phyloP scores from a whole-genome alignment of 2,797 vertebrate genomes.

The Rhabdomys pumilio region DNA sequence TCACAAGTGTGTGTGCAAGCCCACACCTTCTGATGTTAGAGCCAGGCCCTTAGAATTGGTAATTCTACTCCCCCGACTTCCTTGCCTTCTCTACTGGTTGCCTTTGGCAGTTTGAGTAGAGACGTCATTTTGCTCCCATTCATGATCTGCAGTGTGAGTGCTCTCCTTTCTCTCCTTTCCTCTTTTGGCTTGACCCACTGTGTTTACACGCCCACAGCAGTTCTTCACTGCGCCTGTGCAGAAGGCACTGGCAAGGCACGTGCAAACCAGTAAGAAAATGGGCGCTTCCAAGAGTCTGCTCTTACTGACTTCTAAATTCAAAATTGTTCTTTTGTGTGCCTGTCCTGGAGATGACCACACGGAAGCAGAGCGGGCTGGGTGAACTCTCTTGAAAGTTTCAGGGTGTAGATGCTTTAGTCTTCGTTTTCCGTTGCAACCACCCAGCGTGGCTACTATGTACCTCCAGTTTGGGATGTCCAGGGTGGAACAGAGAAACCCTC shows the following conservation, averaged over 20 bases:
- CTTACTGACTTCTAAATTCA: background rate
- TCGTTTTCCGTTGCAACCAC: background rate
- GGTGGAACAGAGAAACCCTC: background rate
- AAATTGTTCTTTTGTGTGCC: background rate
- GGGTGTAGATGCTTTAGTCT: background rate
- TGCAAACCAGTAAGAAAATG: conserved; percentile 92
- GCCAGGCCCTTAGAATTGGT: background rate
- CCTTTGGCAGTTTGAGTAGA: background rate
- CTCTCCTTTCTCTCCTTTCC: background rate
- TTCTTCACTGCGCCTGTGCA: conserved; percentile 88
- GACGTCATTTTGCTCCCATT: background rate
- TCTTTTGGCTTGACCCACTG: background rate
- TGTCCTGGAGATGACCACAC: background rate
- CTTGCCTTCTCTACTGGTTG: background rate
- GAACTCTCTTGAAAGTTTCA: background rate
- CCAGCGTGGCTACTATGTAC: background rate
- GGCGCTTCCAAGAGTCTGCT: background rate
- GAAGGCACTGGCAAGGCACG: conserved; percentile 90
- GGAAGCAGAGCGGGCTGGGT: background rate
- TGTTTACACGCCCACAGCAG: background rate
- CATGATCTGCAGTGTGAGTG: background rate
- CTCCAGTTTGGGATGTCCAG: background rate
- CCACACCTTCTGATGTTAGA: background rate
- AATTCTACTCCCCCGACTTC: background rate
- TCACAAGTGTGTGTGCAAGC: background rate